Conservation (phyloP, 2,113 vertebrate species). For the Cinclus mexicanus region DNA sequence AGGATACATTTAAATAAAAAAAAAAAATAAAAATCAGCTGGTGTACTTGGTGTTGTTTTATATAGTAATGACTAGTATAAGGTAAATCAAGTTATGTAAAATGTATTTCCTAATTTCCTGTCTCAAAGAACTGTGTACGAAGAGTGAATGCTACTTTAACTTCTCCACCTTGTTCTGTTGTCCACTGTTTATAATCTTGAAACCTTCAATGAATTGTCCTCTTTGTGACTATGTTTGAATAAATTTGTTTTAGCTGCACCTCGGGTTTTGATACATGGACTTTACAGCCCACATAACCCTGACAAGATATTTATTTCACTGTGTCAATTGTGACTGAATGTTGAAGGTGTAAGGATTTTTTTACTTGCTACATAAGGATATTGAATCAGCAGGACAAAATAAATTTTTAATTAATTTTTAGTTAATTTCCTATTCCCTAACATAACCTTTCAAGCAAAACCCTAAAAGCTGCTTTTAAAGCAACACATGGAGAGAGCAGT, state of each 20-base stretch:
- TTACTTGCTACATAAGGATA: not conserved
- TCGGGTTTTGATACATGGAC: not conserved
- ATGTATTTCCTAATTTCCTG: not conserved
- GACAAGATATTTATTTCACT: not conserved
- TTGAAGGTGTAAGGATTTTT: not conserved
- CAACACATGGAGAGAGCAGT: not conserved
- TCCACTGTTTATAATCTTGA: not conserved
- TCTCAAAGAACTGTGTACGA: not conserved
- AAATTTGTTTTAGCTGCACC: not conserved
- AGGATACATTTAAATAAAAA: not conserved
- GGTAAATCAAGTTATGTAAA: not conserved
- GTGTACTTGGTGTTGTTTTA: not conserved
- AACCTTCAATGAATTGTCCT: not conserved
- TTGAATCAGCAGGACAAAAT: not conserved
- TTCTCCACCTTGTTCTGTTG: rapidly evolving
- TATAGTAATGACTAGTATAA: not conserved
- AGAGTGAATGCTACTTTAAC: not conserved
- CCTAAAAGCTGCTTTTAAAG: not conserved
- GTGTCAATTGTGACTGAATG: not conserved
- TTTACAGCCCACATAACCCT: not conserved
- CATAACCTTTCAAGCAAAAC: not conserved
- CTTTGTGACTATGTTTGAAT: not conserved
- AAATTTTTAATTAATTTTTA: not conserved
- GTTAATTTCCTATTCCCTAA: not conserved
- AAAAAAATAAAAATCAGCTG: not conserved